A percentile compares a stretch with the other conserved stretches of the same genome.
Evolutionary conservation across 2,797 vertebrate genomes (phyloP).

Genomic region (Atherinosoma microstoma): DNA sequence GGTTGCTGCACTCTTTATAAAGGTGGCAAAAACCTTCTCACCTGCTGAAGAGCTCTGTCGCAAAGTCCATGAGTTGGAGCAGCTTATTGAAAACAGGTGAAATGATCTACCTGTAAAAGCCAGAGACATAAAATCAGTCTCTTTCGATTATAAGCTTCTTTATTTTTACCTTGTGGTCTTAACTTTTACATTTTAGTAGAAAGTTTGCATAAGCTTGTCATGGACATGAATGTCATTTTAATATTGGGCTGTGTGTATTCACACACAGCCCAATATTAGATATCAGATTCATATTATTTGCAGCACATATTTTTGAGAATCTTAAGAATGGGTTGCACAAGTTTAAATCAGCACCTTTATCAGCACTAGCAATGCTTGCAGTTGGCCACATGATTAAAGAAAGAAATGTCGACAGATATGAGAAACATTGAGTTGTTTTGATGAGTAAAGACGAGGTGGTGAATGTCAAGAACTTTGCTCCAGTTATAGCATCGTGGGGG

Average conservation of each 20-base stretch:
- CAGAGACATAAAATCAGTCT: not conserved
- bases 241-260: not conserved
- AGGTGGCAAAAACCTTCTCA: slow-evolving; percentile 92
- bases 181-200: not conserved
- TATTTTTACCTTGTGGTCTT: not conserved
- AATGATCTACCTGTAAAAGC: slow-evolving; percentile 17
- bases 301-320: not conserved
- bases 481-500: no score
- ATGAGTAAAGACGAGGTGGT: not conserved
- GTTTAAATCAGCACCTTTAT: not conserved
- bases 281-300: no score
- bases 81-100: slow-evolving; percentile 93
- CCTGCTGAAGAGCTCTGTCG: slow-evolving; percentile 92
- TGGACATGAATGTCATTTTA: not conserved
- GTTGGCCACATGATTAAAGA: not conserved
- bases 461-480: not conserved
- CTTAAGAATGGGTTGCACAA: not conserved
- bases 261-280: no score
- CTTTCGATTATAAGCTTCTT: not conserved
- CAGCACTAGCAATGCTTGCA: not conserved
- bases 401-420: not conserved
- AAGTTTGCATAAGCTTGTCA: not conserved
- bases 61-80: slow-evolving; percentile 95
- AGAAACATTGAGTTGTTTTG: not conserved
- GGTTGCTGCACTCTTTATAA: slow-evolving; percentile 95